Base-by-base conservation (phyloP, 2,797 vertebrate genomes). In the Pseudochromis fuscus region DNA sequence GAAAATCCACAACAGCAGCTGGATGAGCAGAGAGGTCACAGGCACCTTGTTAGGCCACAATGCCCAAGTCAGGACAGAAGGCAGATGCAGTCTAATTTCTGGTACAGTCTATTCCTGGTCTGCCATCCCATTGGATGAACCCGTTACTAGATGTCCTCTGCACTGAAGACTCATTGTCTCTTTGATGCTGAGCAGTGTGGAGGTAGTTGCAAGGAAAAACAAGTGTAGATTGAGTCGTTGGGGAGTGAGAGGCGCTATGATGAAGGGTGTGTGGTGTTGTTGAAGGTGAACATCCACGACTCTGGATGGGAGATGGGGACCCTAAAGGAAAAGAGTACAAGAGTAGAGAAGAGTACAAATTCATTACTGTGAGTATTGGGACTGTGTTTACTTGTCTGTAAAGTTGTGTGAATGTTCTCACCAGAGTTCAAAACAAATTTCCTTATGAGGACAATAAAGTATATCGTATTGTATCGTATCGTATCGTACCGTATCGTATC, bases 301-400 rank as follows among this genome's bases (percentile, higher is more conserved):
- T 92, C 27, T 87, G 90, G 77, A 44, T 88, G 50, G 92, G 81
- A 81, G 94, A 95, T 63, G 89, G 72, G 10, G 90, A 91, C 33
- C 91, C 94, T 95, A 53, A 57, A 77, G n/a, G 3, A 63, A 24
- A 67, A 38, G 2, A 11, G 83, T 15, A 13, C 10, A 4, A 15
- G 4, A 37, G 13, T 2, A 5, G 4, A 16, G 16, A 44, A 56
- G 15, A 19, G 12, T 3, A 61, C 24, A 65, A 24, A 61, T 57
- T 1, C 69, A 67, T 19, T 28, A 30, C 2, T 48, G 18, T 4
- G 1, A 31, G 50, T 42, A 42, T 24, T n/a, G 4, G 23, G 33
- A 25, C 21, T 30, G 9, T 27, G 6, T 30, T 11, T 24, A 5
- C 5, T 12, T 37, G 21, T 23, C 1, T 28, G 19, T 56, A 12